Evolutionary conservation across 2,888 invertebrate species (phyloP), one percentile per base, ranked within the genome.

Genomic region (Acanthopleura granulata): DNA sequence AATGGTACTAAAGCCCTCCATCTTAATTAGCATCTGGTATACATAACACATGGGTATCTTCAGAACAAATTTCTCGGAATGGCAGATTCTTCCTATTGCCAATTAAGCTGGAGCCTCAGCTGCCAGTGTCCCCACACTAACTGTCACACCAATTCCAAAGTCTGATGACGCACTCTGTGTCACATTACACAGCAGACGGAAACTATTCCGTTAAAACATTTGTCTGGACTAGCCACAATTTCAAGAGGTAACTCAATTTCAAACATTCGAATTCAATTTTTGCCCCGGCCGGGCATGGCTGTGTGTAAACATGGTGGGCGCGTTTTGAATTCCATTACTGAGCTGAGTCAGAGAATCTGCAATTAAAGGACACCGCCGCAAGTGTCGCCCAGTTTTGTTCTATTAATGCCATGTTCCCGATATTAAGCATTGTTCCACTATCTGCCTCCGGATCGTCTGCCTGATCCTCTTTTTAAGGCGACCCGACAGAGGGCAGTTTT

Each of bases 231-330:
- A 40, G 4, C 9, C 40, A 40, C 40, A 40, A 57, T 57, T 57
- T 57, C 29, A 22, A 27, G 25, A 27, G 29, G 22, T 66, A 66
- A 66, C 66, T 66, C 25, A 12, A 66, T 66, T 66, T 66, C 22
- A 66, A 25, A 22, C 66, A 25, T 40, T 66, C 66, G 25, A 66
- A 66, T 66, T 66, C 66, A 66, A 66, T 66, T 66, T 66, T 66
- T 66, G 66, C 57, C 22, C n/a, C n/a, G 18, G 57, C 1, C n/a
- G 57, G 57, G n/a, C 18, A n/a, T 18, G n/a, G 22, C 22, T 12
- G 12, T 57, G 57, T 57, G 57, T 22, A 57, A 57, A 57, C 57
- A 57, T 57, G n/a, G 57, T 18, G n/a, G 18, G 22, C n/a, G 22
- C 57, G 57, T 22, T 22, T 57, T 57, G 57, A 57, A 57, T 57